These are phyloP conservation scores for Channa argus DNA, from an alignment of 2,113 vertebrate species.

Conservation along the genomic window DNA sequence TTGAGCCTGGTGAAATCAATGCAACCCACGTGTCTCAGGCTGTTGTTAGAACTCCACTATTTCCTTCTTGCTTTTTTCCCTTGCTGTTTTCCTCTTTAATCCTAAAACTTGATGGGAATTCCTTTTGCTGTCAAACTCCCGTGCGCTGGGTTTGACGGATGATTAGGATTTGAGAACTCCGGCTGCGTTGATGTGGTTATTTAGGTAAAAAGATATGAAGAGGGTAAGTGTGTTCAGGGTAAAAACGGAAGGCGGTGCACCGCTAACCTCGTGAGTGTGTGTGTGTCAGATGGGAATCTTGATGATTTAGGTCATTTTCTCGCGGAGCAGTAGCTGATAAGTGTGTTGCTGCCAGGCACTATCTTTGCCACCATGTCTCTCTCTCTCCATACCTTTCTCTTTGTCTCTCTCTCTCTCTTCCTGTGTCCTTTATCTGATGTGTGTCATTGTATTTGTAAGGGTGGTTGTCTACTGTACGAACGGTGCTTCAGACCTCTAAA, in stretches of 20 bases:
- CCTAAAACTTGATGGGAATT: background rate
- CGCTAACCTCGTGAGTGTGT: constrained; percentile 33
- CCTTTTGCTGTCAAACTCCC: background rate
- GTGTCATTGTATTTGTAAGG: constrained; percentile 67
- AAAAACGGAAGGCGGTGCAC: constrained; percentile 38
- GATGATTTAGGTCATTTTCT: constrained; percentile 85
- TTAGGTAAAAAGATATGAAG: constrained; percentile 55
- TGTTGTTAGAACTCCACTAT: background rate
- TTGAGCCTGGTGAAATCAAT: constrained; percentile 38
- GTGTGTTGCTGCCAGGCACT: constrained; percentile 78
- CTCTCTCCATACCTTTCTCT: constrained; percentile 31
- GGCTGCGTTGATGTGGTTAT: constrained; percentile 19
- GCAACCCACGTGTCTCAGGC: background rate
- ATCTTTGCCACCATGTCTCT: constrained; percentile 79
- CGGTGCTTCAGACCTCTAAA: constrained; percentile 42
- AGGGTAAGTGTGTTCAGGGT: constrained; percentile 51
- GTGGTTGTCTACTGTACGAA: constrained; percentile 64
- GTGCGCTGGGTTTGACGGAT: background rate
- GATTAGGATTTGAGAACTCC: constrained; percentile 27
- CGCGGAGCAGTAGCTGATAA: constrained; percentile 77
- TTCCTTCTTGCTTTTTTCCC: background rate
- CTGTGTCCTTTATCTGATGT: constrained; percentile 65
- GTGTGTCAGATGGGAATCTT: constrained; percentile 81
- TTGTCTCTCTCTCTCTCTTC: constrained; percentile 44
- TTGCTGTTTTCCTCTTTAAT: background rate